Percentiles rank a stretch among this genome's conserved stretches.
phyloP scores from a whole-genome alignment of 2,113 vertebrate genomes.

The Nerophis ophidion region DNA sequence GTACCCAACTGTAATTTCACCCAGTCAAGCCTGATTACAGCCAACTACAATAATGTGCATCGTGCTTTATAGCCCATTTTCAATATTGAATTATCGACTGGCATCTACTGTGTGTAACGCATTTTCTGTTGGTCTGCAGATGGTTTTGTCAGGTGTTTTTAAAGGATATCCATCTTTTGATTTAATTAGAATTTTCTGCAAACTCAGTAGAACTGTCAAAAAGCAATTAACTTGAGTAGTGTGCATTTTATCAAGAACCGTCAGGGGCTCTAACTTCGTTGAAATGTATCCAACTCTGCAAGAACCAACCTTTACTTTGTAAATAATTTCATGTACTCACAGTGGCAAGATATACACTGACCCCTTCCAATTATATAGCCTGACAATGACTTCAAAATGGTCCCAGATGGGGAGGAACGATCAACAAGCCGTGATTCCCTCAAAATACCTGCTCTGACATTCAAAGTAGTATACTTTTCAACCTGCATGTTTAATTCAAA shows the following conservation, averaged over 20 bases:
- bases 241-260: conserved; percentile 69
- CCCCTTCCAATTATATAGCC: conserved; percentile 16
- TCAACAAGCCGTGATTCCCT: background rate
- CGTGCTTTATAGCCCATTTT: background rate
- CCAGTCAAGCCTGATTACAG: conserved; percentile 1
- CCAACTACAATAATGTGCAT: background rate
- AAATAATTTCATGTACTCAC: conserved; percentile 54
- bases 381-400: conserved; percentile 19
- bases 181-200: conserved; percentile 66
- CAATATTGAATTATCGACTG: conserved; percentile 19
- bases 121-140: conserved; percentile 23
- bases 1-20: conserved; percentile 23
- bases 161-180: conserved; percentile 57
- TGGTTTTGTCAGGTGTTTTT: conserved; percentile 29
- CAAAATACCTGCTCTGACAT: background rate
- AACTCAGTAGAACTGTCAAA: conserved; percentile 69
- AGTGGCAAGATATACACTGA: conserved; percentile 25
- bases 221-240: conserved; percentile 74
- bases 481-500: conserved; percentile 1
- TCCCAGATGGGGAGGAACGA: conserved; percentile 10
- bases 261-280: conserved; percentile 67
- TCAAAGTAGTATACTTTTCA: background rate
- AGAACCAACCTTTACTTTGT: conserved; percentile 70
- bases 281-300: conserved; percentile 50
- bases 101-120: conserved; percentile 7